Evolutionary conservation across 2,797 vertebrate genomes (phyloP), one percentile per base, ranked within the genome.

Genomic region (Sternarchorhynchus goeldii): DNA sequence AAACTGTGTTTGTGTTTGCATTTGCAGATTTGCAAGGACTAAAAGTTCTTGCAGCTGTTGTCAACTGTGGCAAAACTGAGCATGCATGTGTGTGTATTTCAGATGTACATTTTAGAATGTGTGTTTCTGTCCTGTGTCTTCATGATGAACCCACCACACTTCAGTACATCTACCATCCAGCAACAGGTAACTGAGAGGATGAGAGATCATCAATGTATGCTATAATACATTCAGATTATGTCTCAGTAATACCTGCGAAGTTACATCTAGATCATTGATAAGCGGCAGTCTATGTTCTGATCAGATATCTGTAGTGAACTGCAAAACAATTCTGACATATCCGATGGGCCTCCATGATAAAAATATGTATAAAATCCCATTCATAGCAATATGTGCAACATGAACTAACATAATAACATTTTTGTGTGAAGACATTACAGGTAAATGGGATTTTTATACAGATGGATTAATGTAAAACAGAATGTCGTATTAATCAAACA

Each of bases 51-150:
- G 45, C 45, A 14, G 3, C 14, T 50, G 45, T 50, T 12, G 45
- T 50, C 45, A 50, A 50, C 2, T 50, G 45, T 50, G 45, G 45
- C 45, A 50, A 14, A 14, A 50, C 10, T 78, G 31, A 62, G 1
- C 31, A 2, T 72, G 34, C 65, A 21, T 77, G 39, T 75, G 16
- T 76, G 14, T 50, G 55, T 77, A 0, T 63, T 78, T 75, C 59
- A 85, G 83, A 85, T 85, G 81, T 67, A n/a, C 53, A 34, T 75
- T 59, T 78, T 68, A 58, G 69, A 74, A 50, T 80, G 73, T 74
- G 57, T 85, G 55, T 56, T 80, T n/a, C 64, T 79, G 50, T 74
- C 50, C 65, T 75, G 73, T 73, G 56, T 78, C 66, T 69, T 82
- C 56, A 60, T 73, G 69, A 58, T 78, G 60, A 63, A 5, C 25